Evolutionary conservation across 2,888 invertebrate species (phyloP).

Genomic region (Erebia ligea): DNA sequence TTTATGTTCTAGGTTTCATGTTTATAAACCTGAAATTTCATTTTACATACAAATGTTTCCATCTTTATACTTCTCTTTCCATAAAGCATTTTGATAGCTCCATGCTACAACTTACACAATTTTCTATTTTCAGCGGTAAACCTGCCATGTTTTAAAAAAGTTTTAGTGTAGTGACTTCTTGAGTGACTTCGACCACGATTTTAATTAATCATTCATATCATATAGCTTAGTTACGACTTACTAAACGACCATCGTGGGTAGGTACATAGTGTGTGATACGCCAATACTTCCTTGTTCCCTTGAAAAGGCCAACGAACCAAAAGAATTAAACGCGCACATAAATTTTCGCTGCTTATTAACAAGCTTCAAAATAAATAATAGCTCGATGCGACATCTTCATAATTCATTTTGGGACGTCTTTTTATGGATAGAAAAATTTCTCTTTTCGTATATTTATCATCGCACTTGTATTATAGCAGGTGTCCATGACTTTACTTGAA

Average conservation of each 20-base stretch:
- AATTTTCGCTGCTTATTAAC: slow-evolving; percentile 7
- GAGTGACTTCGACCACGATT: background rate
- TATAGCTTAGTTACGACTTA: slow-evolving; percentile 24
- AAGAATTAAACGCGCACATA: slow-evolving; percentile 57
- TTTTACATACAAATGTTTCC: background rate
- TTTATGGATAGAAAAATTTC: background rate
- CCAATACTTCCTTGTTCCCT: slow-evolving; percentile 68
- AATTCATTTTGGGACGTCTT: background rate
- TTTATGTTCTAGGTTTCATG: background rate
- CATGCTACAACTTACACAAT: too few species aligned
- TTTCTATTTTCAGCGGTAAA: background rate
- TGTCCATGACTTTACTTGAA: background rate
- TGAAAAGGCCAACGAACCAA: slow-evolving; percentile 58
- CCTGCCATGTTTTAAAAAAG: background rate
- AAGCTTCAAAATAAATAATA: background rate
- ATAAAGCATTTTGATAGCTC: background rate
- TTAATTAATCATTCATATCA: slow-evolving; percentile 28
- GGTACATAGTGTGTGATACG: slow-evolving; percentile 52
- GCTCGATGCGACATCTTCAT: background rate
- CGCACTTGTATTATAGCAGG: background rate
- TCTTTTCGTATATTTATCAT: background rate
- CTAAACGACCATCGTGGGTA: slow-evolving; percentile 50
- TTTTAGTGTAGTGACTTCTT: background rate
- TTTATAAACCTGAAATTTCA: background rate
- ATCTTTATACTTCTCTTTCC: too few species aligned